A percentile compares a stretch with the other conserved stretches of the same genome.
Conservation (phyloP, 1,140 invertebrate species). For the Aphelinus certus region DNA sequence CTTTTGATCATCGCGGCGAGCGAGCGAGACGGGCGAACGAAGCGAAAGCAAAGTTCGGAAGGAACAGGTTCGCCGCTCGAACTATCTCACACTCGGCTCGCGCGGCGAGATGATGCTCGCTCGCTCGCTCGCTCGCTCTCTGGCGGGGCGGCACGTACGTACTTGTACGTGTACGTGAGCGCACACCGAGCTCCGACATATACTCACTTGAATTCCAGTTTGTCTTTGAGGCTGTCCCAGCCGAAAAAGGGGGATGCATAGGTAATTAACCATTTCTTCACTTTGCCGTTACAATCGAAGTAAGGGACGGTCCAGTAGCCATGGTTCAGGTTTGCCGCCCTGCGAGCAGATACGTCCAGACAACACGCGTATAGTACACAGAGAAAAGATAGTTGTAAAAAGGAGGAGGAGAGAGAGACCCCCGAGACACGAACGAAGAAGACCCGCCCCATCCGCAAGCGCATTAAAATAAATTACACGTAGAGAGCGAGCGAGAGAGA, state of each 20-base stretch:
- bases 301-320: slow-evolving; percentile 94
- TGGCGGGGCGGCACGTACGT: not conserved
- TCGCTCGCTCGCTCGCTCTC: slow-evolving; percentile 5
- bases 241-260: slow-evolving; percentile 98
- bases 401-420: slow-evolving; percentile 1
- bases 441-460: slow-evolving; percentile 41
- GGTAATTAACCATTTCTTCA: slow-evolving; percentile 94
- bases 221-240: slow-evolving; percentile 90
- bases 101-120: not conserved
- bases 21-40: not conserved
- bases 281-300: slow-evolving; percentile 92
- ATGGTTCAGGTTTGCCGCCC: slow-evolving; percentile 85
- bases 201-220: slow-evolving; percentile 94
- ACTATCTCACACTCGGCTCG: slow-evolving; percentile 61
- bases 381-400: slow-evolving; percentile 12
- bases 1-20: slow-evolving; percentile 41
- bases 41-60: not conserved
- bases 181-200: slow-evolving; percentile 3
- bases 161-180: not conserved
- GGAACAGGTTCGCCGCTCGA: slow-evolving; percentile 54
- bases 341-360: slow-evolving; percentile 54
- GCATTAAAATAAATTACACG: slow-evolving; percentile 43
- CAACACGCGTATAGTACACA: slow-evolving; percentile 48
- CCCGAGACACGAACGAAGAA: slow-evolving; percentile 4
- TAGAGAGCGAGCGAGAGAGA: slow-evolving; percentile 4